Percentiles rank a stretch among this genome's conserved stretches.
phyloP scores from a whole-genome alignment of 1,140 invertebrate species.

The Whitmania pigra region DNA sequence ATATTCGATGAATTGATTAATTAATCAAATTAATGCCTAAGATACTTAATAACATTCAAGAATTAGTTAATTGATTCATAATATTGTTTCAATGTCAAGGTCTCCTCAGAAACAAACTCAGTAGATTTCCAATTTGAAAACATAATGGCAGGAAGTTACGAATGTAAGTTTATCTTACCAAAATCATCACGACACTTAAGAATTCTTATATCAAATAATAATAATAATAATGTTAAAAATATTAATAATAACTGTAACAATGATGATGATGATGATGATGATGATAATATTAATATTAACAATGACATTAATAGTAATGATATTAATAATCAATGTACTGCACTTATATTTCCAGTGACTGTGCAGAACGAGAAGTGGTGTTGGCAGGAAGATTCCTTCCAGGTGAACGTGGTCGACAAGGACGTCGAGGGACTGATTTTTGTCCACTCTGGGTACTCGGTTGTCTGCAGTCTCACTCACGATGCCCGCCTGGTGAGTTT shows the following conservation, averaged over 20 bases:
- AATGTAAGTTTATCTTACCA: background rate
- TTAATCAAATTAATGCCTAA: background rate
- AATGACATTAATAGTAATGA: no score
- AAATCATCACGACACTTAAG: no score
- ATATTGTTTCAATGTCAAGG: background rate
- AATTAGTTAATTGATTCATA: background rate
- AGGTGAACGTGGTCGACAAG: constrained; percentile 32
- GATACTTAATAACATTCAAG: no score
- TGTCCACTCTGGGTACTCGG: constrained; percentile 35
- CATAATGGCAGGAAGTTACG: constrained; percentile 2
- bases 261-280: no score
- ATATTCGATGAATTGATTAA: background rate
- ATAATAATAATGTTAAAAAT: no score
- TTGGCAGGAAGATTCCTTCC: constrained; percentile 35
- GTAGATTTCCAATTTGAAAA: background rate
- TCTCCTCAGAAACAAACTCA: background rate
- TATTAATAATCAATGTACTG: background rate
- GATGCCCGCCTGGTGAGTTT: constrained; percentile 34
- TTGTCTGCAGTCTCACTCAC: constrained; percentile 35
- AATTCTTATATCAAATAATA: no score
- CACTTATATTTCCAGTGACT: constrained; percentile 25
- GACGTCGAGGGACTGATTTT: constrained; percentile 33
- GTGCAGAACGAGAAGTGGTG: constrained; percentile 36
- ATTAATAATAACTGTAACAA: no score
- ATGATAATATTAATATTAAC: no score